Conservation (phyloP, 2,888 invertebrate genomes). For the Hypolimnas misippus region DNA sequence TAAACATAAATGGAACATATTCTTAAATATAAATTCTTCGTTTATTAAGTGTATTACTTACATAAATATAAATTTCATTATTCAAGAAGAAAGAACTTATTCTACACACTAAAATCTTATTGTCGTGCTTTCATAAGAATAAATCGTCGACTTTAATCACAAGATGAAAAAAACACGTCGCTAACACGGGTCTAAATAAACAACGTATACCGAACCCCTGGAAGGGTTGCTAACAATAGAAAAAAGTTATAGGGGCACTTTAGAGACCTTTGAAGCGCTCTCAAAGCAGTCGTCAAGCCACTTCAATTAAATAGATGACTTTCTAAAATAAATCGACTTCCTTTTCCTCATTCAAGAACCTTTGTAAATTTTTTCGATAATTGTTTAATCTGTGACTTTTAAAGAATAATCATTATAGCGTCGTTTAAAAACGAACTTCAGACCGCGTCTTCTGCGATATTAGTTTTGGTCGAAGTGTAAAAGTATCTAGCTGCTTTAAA, state of each 20-base stretch:
- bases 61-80: no score
- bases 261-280: slow-evolving; percentile 44
- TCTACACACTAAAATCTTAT: background rate
- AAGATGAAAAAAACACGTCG: slow-evolving; percentile 7
- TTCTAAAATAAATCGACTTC: slow-evolving; percentile 58
- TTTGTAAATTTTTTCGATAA: slow-evolving; percentile 51
- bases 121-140: background rate
- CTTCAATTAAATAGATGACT: slow-evolving; percentile 64
- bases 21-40: no score
- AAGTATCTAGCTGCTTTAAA: no score
- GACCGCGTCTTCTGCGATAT: no score
- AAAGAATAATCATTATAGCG: background rate
- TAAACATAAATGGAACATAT: no score
- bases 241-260: slow-evolving; percentile 49
- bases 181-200: slow-evolving; percentile 32
- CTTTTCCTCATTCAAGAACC: slow-evolving; percentile 42
- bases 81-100: background rate
- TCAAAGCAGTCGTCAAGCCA: slow-evolving; percentile 53
- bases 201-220: slow-evolving; percentile 24
- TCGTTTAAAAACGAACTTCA: background rate
- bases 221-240: slow-evolving; percentile 47
- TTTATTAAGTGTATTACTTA: no score
- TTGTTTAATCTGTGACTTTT: background rate
- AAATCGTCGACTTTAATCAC: slow-evolving; percentile 5
- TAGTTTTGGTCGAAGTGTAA: no score